Base-by-base conservation (phyloP, 2,113 vertebrate species). In the Syngnathoides biaculeatus region DNA sequence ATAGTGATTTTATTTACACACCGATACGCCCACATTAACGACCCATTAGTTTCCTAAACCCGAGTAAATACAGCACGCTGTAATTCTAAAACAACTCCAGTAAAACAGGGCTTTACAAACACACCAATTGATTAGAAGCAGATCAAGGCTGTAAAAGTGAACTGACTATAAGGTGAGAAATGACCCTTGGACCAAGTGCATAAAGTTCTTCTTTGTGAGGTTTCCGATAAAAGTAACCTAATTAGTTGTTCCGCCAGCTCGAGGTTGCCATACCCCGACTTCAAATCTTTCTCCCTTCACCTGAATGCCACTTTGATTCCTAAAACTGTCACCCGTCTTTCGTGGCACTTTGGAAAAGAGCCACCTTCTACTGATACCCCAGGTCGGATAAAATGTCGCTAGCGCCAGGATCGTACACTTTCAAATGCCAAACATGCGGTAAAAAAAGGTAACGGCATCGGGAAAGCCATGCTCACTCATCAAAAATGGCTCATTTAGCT, bases 401-500 rank as follows among this genome's bases (percentile, higher is more conserved):
- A 81, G 83, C 80, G 69, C 65, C 56, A 75, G 63, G 64, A 83
- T 86, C 75, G 80, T 53, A 64, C 64, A 79, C 72, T 60, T 65
- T 75, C 73, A 78, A 45, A 79, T 73, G 71, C 69, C 73, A 77
- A 64, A 68, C 76, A 66, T 7, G 64, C 78, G 74, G 75, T 78
- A 74, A 71, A 82, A 71, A 82, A 82, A 67, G 72, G 73, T 79
- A 83, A 84, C 79, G 27, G 24, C 27, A 22, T 60, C 20, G 20
- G 35, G 12, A 40, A 39, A 22, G 82, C 72, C 75, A 55, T 86
- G 78, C 75, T 79, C 79, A 27, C 66, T 71, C 72, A 77, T 82
- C 75, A 67, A 81, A 81, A 87, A 76, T 68, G 70, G 80, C 75
- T 75, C 82, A 85, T 86, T 87, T 81, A 69, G 79, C 64, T 79